phyloP scores from a whole-genome alignment of 2,113 vertebrate species.

The Aphyosemion australe region DNA sequence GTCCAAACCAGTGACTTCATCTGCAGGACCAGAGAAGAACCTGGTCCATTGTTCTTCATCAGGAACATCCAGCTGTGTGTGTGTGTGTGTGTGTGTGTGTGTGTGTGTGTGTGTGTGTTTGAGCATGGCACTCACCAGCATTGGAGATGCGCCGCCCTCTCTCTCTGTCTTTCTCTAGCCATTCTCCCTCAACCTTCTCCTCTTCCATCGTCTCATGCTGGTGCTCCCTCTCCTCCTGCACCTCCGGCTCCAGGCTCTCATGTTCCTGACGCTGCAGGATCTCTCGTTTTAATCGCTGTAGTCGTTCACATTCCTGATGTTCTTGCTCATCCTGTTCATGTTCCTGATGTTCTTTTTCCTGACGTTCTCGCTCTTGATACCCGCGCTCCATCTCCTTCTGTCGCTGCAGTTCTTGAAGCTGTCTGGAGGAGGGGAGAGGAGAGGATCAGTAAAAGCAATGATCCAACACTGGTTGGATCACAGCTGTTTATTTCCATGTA shows the following conservation, averaged over 20 bases:
- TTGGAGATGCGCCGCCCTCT: conserved; percentile 88
- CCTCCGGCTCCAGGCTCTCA: conserved; percentile 76
- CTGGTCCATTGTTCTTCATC: no score
- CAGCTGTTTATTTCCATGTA: no score
- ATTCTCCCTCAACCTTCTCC: conserved; percentile 81
- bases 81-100: no score
- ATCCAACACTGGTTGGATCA: no score
- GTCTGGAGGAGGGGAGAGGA: conserved; percentile 72
- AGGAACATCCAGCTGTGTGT: no score
- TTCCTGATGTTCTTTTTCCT: conserved; percentile 74
- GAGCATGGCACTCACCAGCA: conserved; percentile 83
- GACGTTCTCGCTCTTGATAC: conserved; percentile 71
- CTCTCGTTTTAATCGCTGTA: conserved; percentile 77
- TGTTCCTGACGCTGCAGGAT: conserved; percentile 80
- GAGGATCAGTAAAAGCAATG: no score
- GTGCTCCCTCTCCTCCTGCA: conserved; percentile 83
- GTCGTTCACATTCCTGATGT: conserved; percentile 80
- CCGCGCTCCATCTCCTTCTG: conserved; percentile 88
- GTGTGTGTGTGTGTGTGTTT: not conserved
- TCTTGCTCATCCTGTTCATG: conserved; percentile 46
- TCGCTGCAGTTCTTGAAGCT: conserved; percentile 93
- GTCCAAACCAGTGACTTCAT: no score
- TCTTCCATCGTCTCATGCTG: conserved; percentile 84
- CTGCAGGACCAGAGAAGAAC: no score
- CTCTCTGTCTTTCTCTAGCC: conserved; percentile 86